Conservation (phyloP, 2,113 vertebrate genomes). For the Empidonax alnorum region DNA sequence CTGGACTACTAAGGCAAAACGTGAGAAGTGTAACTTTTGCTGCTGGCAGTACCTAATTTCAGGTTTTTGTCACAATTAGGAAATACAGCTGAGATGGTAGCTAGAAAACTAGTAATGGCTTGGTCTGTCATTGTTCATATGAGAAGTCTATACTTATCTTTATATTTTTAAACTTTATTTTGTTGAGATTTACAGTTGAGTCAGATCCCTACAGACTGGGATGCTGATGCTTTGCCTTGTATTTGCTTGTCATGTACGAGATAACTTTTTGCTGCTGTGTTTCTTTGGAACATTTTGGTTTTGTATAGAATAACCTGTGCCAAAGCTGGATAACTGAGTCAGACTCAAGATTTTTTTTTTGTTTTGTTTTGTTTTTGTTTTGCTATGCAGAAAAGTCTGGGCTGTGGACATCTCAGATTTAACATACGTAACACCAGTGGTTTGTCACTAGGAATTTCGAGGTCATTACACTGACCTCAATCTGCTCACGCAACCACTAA, state of each 20-base stretch:
- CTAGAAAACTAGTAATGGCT: neutral
- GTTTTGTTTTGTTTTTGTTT: neutral
- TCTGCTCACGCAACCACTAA: conserved; percentile 12
- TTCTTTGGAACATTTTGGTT: neutral
- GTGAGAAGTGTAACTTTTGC: neutral
- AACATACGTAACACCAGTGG: neutral
- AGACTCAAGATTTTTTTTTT: neutral
- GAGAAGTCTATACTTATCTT: neutral
- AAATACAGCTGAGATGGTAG: neutral
- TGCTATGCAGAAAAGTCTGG: neutral
- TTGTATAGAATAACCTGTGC: neutral
- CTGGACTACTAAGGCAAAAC: neutral
- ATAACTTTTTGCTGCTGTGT: neutral
- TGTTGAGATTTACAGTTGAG: neutral
- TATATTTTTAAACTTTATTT: neutral
- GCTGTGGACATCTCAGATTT: neutral
- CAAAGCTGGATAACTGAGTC: neutral
- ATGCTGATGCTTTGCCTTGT: neutral
- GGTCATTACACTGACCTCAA: conserved; percentile 29
- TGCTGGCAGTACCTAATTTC: neutral
- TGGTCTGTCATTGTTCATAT: neutral
- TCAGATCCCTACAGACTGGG: neutral
- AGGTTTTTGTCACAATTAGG: neutral
- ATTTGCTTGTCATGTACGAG: neutral
- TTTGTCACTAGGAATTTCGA: conserved; percentile 5